Evolutionary conservation across 2,113 vertebrate species (phyloP), one percentile per base, ranked within the genome.

Genomic region (Xyliphius kryptos): DNA sequence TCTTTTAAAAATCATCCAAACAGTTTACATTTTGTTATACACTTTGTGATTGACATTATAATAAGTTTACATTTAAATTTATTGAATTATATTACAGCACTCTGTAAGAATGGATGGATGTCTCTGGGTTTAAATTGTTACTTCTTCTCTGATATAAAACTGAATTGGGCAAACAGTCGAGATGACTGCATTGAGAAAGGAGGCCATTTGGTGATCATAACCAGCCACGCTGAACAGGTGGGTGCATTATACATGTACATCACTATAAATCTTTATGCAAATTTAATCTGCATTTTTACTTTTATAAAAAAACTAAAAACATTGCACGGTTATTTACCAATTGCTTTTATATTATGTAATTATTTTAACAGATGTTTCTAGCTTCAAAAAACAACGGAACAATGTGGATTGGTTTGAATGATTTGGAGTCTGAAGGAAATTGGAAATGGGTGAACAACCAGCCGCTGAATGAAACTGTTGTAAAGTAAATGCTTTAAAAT

Each of bases 341-440:
- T 5, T 22, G 13, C n/a, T 21, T 10, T 9, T 1, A 13, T 61
- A 13, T 6, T 12, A 56, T 41, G 40, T n/a, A 6, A 21, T 13
- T 8, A 21, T 66, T 19, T 32, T 6, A 32, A 32, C 26, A 74
- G 64, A 13, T 44, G 19, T 70, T 70, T 47, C 7, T 74, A 10
- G 11, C 41, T 5, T 52, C 56, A 32, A 13, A 21, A 3, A 19
- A 48, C 19, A 1, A 3, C 52, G 47, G 17, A 16, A 64, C 44
- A 3, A 43, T 65, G 56, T 74, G 73, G 69, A 74, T 74, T 21
- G 73, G 73, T 10, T n/a, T 74, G 14, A 68, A 56, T 68, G 73
- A 74, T 48, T 14, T 65, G 61, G 61, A 71, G 6, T 65, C 50
- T 5, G 73, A 74, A 12, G 69, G 61, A 12, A 21, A 47, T 9